phyloP scores from a whole-genome alignment of 2,888 invertebrate species.

The Pedicia rivosa region DNA sequence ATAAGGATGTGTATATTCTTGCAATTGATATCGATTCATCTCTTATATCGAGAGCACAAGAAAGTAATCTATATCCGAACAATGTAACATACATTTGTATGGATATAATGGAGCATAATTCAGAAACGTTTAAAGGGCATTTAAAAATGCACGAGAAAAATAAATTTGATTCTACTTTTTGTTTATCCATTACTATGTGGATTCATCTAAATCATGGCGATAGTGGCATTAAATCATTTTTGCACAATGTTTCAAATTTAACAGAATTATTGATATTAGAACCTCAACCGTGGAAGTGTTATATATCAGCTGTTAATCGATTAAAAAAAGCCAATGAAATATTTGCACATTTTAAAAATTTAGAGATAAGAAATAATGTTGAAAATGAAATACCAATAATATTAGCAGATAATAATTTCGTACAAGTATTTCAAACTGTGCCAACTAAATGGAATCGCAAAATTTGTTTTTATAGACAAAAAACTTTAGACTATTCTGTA shows the following conservation, averaged over 20 bases:
- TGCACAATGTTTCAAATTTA: conserved; percentile 37
- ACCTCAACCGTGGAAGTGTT: conserved; percentile 77
- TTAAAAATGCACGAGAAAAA: conserved; percentile 21
- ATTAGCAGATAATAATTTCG: conserved; percentile 30
- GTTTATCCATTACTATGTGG: conserved; percentile 83
- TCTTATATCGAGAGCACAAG: conserved; percentile 49
- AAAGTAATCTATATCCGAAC: conserved; percentile 28
- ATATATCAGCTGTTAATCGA: conserved; percentile 56
- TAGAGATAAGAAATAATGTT: conserved; percentile 45
- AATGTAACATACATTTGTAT: conserved; percentile 39
- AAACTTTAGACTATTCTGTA: neutral
- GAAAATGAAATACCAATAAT: conserved; percentile 42
- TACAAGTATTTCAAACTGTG: conserved; percentile 39
- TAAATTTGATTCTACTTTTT: conserved; percentile 52
- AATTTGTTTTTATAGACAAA: conserved; percentile 41
- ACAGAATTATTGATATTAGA: conserved; percentile 49
- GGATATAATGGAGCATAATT: conserved; percentile 41
- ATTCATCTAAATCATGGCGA: conserved; percentile 76
- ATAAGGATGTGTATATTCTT: conserved; percentile 24
- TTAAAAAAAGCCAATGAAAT: conserved; percentile 40
- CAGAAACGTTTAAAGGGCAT: conserved; percentile 15
- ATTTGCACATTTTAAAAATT: conserved; percentile 41
- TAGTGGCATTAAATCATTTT: conserved; percentile 44
- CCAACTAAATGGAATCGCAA: conserved; percentile 54
- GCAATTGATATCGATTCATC: conserved; percentile 61